Evolutionary conservation across 2,888 invertebrate species (phyloP).

Genomic region (Choristoneura rosaceana): DNA sequence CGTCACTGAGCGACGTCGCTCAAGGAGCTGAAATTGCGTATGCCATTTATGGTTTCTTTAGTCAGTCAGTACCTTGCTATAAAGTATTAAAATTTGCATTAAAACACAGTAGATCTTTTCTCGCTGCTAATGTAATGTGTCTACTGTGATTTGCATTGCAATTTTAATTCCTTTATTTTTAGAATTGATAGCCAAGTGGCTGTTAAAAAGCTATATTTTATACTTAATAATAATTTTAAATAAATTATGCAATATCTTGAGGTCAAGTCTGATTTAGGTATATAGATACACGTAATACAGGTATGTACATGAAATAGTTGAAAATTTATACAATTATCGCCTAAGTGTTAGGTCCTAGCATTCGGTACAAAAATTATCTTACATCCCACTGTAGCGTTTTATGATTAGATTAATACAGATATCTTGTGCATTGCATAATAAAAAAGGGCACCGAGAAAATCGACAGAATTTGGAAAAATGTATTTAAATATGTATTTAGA

Average conservation of each 20-base stretch:
- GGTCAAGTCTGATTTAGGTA: background rate
- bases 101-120: slow-evolving; percentile 7
- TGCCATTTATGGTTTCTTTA: slow-evolving; percentile 10
- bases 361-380: too few relatives aligned
- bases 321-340: too few relatives aligned
- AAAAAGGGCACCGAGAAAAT: background rate
- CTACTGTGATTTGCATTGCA: background rate
- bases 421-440: too few relatives aligned
- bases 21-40: slow-evolving; percentile 9
- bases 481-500: too few relatives aligned
- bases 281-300: too few relatives aligned
- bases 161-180: background rate
- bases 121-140: slow-evolving; percentile 7
- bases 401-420: too few relatives aligned
- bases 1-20: background rate
- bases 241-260: background rate
- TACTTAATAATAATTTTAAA: background rate
- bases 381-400: too few relatives aligned
- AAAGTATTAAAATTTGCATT: slow-evolving; percentile 16
- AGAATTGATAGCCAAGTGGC: background rate
- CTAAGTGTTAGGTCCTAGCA: too few relatives aligned
- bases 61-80: background rate
- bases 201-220: background rate
- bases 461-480: background rate
- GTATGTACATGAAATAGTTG: too few relatives aligned